A percentile compares a stretch with the other conserved stretches of the same genome.
Evolutionary conservation across 2,888 invertebrate species (phyloP).

Genomic region (Sepiola atlantica): DNA sequence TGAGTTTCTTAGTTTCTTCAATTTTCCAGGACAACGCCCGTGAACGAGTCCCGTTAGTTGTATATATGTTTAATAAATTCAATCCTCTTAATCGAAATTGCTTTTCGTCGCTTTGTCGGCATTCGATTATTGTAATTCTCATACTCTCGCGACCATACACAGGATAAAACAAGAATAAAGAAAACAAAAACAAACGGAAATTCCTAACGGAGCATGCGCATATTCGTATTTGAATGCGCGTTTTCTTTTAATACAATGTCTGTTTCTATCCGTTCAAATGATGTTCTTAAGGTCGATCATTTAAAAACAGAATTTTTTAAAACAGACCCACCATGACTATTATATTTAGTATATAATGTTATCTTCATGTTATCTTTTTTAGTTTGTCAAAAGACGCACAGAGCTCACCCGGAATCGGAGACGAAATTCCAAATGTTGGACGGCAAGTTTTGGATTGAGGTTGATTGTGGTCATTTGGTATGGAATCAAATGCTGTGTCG

Average conservation of each 20-base stretch:
- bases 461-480: slow-evolving; percentile 42
- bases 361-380: background rate
- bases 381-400: slow-evolving; percentile 40
- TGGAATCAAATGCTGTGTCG: slow-evolving; percentile 36
- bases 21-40: no score
- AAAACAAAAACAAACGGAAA: no score
- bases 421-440: slow-evolving; percentile 45
- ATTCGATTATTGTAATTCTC: no score
- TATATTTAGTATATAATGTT: background rate
- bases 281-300: background rate
- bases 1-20: no score
- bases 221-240: background rate
- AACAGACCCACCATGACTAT: background rate
- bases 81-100: no score
- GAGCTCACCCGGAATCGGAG: slow-evolving; percentile 33
- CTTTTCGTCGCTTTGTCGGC: no score
- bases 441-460: slow-evolving; percentile 45
- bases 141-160: no score
- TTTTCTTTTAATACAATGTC: background rate
- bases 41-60: no score
- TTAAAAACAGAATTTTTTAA: background rate
- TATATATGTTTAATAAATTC: no score
- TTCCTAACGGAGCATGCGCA: no score
- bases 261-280: background rate
- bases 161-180: no score